Evolutionary conservation across 2,113 vertebrate species (phyloP).

Genomic region (Apus apus): DNA sequence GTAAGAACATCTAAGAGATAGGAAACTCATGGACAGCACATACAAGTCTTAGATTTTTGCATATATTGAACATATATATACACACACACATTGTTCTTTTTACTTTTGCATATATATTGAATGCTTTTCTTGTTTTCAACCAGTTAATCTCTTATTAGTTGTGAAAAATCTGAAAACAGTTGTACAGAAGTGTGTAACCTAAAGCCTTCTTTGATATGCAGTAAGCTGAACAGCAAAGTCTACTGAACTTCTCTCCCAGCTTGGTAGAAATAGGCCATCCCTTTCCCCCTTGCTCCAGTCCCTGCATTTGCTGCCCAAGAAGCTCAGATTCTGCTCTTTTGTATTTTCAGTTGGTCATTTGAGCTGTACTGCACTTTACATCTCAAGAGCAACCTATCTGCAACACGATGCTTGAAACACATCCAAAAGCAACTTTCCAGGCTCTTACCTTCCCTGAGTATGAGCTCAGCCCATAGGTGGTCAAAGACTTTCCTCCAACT

Average conservation of each 20-base stretch:
- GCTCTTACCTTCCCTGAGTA: slow-evolving; percentile 90
- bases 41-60: background rate
- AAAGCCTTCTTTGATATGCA: background rate
- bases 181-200: background rate
- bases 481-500: slow-evolving; percentile 95
- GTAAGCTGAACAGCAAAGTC: background rate
- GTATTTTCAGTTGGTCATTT: rapidly evolving
- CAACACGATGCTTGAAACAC: background rate
- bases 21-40: background rate
- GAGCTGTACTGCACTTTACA: background rate
- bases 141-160: background rate
- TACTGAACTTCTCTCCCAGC: background rate
- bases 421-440: background rate
- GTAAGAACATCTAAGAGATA: background rate
- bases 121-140: background rate
- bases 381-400: background rate
- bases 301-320: background rate
- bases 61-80: background rate
- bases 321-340: background rate
- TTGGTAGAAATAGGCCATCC: background rate
- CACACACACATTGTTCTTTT: too few species aligned
- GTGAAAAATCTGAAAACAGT: background rate
- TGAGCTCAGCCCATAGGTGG: slow-evolving; percentile 91
- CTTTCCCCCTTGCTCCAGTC: background rate
- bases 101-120: too few species aligned